These are phyloP conservation scores for Sitophilus oryzae DNA, from an alignment of 1,140 invertebrate species.

Conservation along the genomic window DNA sequence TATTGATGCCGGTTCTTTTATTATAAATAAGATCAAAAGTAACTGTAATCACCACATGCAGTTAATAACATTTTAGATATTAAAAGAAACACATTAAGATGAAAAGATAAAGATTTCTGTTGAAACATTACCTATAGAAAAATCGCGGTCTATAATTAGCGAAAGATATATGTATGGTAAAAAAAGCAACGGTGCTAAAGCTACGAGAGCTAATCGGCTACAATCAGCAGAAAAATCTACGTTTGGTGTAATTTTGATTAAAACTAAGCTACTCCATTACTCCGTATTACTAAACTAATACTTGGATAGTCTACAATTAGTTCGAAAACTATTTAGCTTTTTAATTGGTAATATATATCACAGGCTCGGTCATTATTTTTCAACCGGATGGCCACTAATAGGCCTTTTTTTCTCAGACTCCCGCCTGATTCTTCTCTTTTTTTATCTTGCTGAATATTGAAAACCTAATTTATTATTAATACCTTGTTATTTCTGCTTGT, in stretches of 20 bases:
- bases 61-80: no score
- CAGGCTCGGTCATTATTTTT: conserved; percentile 26
- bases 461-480: not conserved
- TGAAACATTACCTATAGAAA: not conserved
- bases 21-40: no score
- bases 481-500: not conserved
- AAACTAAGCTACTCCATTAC: conserved; percentile 18
- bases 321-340: conserved; percentile 24
- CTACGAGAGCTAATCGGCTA: not conserved
- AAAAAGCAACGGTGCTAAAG: not conserved
- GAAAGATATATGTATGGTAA: not conserved
- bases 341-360: conserved; percentile 30
- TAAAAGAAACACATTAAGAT: no score
- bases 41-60: no score
- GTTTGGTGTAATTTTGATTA: conserved; percentile 8
- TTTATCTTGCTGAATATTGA: not conserved
- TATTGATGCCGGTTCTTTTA: no score
- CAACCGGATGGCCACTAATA: conserved; percentile 18
- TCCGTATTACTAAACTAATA: conserved; percentile 20
- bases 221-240: not conserved
- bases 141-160: not conserved
- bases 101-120: not conserved
- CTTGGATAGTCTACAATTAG: conserved; percentile 25
- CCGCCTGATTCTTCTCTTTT: not conserved
- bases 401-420: not conserved